Conservation (phyloP, 2,888 invertebrate species). For the Synergus gifuensis region DNA sequence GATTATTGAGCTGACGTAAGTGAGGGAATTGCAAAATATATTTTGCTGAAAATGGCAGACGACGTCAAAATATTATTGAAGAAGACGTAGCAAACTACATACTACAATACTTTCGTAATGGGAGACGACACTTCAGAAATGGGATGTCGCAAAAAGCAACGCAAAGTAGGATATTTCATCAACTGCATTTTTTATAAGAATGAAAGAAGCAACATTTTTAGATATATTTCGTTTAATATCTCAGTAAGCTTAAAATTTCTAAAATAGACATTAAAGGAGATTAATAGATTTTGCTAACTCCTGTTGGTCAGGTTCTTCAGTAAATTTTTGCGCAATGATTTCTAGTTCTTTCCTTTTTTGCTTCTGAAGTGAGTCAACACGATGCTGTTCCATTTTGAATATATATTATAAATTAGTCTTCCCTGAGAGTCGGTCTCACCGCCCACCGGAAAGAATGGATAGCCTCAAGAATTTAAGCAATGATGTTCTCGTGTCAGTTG, state of each 20-base stretch:
- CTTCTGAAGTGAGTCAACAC: constrained; percentile 37
- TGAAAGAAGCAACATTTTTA: background rate
- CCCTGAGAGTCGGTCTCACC: constrained; percentile 18
- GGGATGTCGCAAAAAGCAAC: constrained; percentile 20
- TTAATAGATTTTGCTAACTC: background rate
- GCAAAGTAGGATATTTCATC: constrained; percentile 16
- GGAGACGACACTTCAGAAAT: constrained; percentile 23
- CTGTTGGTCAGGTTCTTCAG: background rate
- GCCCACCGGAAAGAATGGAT: constrained; percentile 36
- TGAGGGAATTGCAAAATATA: constrained; percentile 9
- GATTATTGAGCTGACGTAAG: background rate
- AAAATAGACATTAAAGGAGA: background rate
- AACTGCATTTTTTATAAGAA: background rate
- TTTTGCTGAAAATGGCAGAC: constrained; percentile 4
- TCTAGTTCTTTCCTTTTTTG: constrained; percentile 24
- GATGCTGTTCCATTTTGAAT: constrained; percentile 28
- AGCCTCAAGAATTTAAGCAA: constrained; percentile 37
- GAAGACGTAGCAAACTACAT: constrained; percentile 13
- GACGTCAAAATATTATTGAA: constrained; percentile 24
- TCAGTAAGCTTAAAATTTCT: background rate
- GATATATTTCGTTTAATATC: background rate
- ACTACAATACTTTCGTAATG: constrained; percentile 23
- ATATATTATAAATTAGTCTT: constrained; percentile 41
- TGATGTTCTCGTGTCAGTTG: constrained; percentile 35
- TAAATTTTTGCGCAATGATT: constrained; percentile 5